Evolutionary conservation across 2,888 invertebrate genomes (phyloP).

Genomic region (Crossocerus cetratus): DNA sequence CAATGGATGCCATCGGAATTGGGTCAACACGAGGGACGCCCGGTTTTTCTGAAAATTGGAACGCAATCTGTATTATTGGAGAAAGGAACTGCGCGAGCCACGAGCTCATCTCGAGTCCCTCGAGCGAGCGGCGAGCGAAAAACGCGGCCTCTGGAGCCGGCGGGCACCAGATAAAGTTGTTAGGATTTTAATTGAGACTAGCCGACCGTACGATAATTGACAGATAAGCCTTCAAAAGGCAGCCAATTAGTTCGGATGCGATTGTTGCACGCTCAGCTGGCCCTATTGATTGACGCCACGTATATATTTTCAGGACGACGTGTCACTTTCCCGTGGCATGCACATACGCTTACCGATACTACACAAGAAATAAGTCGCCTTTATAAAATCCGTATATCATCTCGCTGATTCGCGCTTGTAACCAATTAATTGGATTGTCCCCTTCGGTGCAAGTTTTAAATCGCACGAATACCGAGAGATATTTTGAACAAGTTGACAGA

Average conservation of each 20-base stretch:
- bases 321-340: too few species aligned
- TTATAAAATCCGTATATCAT: too few species aligned
- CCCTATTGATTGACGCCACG: constrained; percentile 40
- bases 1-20: too few species aligned
- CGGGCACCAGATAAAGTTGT: constrained; percentile 34
- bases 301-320: too few species aligned
- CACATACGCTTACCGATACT: too few species aligned
- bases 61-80: constrained; percentile 11
- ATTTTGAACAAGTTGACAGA: too few species aligned
- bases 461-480: too few species aligned
- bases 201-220: constrained; percentile 51
- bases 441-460: too few species aligned
- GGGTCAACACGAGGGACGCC: neutral
- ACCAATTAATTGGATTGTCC: too few species aligned
- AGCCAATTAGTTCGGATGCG: constrained; percentile 49
- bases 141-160: constrained; percentile 20
- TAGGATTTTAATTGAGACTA: constrained; percentile 44
- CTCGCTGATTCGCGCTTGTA: too few species aligned
- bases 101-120: constrained; percentile 19
- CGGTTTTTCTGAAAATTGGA: constrained; percentile 10
- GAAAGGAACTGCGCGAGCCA: neutral
- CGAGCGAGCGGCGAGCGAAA: constrained; percentile 11
- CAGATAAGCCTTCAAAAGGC: constrained; percentile 46
- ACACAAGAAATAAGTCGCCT: too few species aligned
- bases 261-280: constrained; percentile 50